phyloP scores from a whole-genome alignment of 2,888 invertebrate genomes.

The Erpobdella octoculata region DNA sequence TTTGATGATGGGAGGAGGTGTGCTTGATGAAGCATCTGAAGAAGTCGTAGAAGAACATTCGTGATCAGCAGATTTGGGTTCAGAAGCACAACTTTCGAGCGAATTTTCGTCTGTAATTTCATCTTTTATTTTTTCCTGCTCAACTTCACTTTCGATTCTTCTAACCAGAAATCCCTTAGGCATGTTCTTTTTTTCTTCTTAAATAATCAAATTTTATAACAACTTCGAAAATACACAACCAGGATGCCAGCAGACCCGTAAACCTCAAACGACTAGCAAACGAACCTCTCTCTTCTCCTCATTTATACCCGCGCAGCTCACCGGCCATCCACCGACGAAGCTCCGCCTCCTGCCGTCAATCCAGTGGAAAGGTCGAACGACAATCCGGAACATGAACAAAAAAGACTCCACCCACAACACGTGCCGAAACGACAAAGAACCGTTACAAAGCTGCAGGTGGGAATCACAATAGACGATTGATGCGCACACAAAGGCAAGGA shows the following conservation, averaged over 20 bases:
- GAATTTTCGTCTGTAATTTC: not conserved
- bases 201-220: too few relatives aligned
- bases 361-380: not conserved
- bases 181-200: too few relatives aligned
- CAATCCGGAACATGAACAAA: not conserved
- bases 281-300: too few relatives aligned
- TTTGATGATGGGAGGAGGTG: not conserved
- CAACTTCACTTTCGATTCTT: conserved; percentile 12
- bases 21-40: not conserved
- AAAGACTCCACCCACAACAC: conserved; percentile 11
- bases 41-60: not conserved
- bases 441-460: conserved; percentile 10
- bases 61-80: not conserved
- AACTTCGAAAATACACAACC: too few relatives aligned
- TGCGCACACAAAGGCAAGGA: not conserved
- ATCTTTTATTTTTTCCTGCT: not conserved
- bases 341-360: conserved; percentile 13
- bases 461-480: conserved; percentile 10
- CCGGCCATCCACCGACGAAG: not conserved
- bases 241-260: too few relatives aligned
- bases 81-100: not conserved
- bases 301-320: not conserved
- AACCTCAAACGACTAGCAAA: too few relatives aligned
- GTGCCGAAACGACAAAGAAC: conserved; percentile 3
- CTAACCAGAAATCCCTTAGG: conserved; percentile 6